Evolutionary conservation across 2,113 vertebrate species (phyloP).

Genomic region (Antechinus stuartii): DNA sequence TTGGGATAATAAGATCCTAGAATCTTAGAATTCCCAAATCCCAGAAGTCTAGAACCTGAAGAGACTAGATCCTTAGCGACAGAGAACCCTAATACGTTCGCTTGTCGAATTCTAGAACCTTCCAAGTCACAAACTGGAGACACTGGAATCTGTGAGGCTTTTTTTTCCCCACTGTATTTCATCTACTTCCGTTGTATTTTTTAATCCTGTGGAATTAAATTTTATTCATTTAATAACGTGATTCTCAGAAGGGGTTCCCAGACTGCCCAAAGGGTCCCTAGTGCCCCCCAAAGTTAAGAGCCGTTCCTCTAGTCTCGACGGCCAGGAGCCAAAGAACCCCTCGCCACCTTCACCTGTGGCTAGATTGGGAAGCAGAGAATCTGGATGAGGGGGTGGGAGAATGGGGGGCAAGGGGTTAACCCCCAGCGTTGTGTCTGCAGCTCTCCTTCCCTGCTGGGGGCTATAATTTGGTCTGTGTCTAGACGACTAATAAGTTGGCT

Average conservation of each 20-base stretch:
- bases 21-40: background rate
- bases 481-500: slow-evolving; percentile 79
- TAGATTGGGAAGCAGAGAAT: background rate
- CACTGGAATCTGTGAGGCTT: background rate
- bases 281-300: background rate
- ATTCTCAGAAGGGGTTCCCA: background rate
- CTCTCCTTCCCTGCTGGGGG: slow-evolving; percentile 57
- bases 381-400: background rate
- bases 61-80: background rate
- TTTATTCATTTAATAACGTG: background rate
- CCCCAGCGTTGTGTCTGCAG: slow-evolving; percentile 40
- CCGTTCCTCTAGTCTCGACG: background rate
- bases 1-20: background rate
- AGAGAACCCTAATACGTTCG: background rate
- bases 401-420: background rate
- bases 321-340: background rate
- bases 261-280: background rate
- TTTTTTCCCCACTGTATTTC: background rate
- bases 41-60: background rate
- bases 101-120: background rate
- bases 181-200: background rate
- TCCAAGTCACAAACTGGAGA: background rate
- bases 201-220: background rate
- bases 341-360: background rate
- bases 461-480: slow-evolving; percentile 79